A percentile compares a stretch with the other conserved stretches of the same genome.
These are phyloP conservation scores for Riparia riparia DNA, from an alignment of 2,113 vertebrate species.

Conservation along the genomic window DNA sequence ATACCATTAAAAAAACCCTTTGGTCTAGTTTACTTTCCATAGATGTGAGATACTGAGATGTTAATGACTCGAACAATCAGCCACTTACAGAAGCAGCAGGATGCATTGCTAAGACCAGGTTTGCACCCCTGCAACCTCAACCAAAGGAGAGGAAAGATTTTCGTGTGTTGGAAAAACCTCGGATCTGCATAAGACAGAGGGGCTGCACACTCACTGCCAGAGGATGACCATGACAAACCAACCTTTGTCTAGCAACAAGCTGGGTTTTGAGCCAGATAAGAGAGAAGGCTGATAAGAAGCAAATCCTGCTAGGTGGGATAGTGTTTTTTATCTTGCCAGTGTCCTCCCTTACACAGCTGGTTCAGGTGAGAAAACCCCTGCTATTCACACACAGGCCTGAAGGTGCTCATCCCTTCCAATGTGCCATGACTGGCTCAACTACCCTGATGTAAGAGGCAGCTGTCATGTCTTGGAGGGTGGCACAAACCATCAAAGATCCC, in stretches of 20 bases:
- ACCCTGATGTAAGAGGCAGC: neutral
- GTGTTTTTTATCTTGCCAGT: neutral
- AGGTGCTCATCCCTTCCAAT: neutral
- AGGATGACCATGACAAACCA: neutral
- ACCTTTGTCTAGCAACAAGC: neutral
- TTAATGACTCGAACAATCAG: neutral
- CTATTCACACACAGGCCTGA: neutral
- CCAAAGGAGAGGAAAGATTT: neutral
- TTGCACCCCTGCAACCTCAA: rapidly evolving
- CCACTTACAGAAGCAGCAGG: neutral
- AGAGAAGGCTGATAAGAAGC: neutral
- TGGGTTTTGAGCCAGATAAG: neutral
- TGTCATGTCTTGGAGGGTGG: neutral
- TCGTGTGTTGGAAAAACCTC: neutral
- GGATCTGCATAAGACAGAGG: neutral
- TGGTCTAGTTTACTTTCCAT: neutral
- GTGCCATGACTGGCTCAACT: neutral
- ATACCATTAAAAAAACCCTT: neutral
- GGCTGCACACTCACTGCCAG: neutral
- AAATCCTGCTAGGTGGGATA: neutral
- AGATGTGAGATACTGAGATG: neutral
- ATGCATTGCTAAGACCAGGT: neutral
- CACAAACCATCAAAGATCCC: neutral
- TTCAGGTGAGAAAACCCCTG: neutral
- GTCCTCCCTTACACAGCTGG: neutral